Evolutionary conservation across 2,113 vertebrate genomes (phyloP).

Genomic region (Pterocles gutturalis): DNA sequence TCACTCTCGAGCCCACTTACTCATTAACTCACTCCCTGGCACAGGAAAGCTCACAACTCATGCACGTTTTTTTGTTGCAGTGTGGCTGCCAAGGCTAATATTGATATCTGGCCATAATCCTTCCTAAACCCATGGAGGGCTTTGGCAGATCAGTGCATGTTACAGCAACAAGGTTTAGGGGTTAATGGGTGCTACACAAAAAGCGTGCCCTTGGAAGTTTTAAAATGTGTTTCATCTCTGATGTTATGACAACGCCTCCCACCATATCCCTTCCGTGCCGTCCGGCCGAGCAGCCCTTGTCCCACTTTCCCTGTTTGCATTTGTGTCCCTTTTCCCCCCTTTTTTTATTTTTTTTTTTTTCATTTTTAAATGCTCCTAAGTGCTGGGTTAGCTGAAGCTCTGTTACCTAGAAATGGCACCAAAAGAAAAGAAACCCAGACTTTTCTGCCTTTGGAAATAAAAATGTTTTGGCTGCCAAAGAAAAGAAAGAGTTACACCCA

Average conservation of each 20-base stretch:
- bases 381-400: background rate
- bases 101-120: background rate
- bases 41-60: background rate
- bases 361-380: background rate
- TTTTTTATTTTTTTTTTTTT: background rate
- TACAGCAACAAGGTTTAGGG: background rate
- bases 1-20: background rate
- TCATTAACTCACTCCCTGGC: background rate
- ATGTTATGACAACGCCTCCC: background rate
- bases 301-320: background rate
- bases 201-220: background rate
- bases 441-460: conserved; percentile 63
- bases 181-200: background rate
- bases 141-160: background rate
- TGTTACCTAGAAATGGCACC: conserved; percentile 22
- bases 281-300: background rate
- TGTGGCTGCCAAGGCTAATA: background rate
- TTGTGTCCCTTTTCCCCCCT: background rate
- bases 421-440: background rate
- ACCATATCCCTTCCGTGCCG: background rate
- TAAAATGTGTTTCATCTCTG: background rate
- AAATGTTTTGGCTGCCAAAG: conserved; percentile 59
- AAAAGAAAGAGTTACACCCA: conserved; percentile 65
- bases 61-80: background rate
- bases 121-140: background rate